Base-by-base conservation (phyloP, 23 tunicate genomes). In the Trididemnum miniatum region DNA sequence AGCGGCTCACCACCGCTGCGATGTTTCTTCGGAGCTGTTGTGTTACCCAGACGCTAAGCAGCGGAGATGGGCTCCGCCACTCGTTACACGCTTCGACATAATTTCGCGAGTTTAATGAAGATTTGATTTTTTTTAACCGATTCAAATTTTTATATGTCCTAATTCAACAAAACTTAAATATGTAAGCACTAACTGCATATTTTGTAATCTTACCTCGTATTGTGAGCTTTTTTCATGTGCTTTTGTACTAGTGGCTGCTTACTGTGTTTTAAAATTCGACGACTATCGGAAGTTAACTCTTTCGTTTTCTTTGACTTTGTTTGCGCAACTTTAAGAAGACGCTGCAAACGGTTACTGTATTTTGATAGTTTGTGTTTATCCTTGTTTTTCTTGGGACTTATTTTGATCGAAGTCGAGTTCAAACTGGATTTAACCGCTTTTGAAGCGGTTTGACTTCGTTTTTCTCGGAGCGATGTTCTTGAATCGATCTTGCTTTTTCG, bases 401-500 rank as follows among this genome's bases (percentile, higher is more conserved):
- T 44, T 44, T 44, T 44, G 67, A 24, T 62, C 5, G 5, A 26
- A 26, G 26, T 24, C 18, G 75, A 24, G 12, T 67, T 67, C 59
- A 15, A 38, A 73, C 79, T 59, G 79, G 59, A 37, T n/a, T 73
- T 38, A 26, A 20, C 57, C 57, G 79, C 28, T 39, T 39, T 82
- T 35, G 79, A 71, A 1, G 67, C 23, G 67, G 67, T 18, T 49
- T 35, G n/a, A 31, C 35, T 51, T 1, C 51, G 51, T 30, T 37
- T 51, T 15, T 44, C 63, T 81, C 63, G n/a, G n/a, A n/a, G n/a
- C 62, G 76, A 5, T 32, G 18, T 54, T 77, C 54, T 51, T 2
- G 27, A 24, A 0, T 83, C 81, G 1, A 25, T 35, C 26, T 60
- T 74, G 50, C 20, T 38, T 25, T 51, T 83, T 30, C 87, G 39